phyloP scores from a whole-genome alignment of 2,113 vertebrate genomes.

The Sylvicapra grimmia region DNA sequence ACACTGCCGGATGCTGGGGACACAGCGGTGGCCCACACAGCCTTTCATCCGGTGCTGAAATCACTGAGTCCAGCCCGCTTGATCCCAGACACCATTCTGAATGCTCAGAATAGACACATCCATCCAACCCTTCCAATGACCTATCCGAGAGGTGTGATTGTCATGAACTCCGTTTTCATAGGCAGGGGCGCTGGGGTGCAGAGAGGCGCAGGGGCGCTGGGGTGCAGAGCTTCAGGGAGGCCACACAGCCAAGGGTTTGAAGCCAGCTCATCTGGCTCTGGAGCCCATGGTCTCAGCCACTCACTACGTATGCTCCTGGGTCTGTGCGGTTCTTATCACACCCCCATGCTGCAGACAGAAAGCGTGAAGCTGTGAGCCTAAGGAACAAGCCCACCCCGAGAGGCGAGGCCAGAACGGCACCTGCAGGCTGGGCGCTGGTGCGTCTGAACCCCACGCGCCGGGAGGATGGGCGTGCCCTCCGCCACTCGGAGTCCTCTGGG shows the following conservation, averaged over 20 bases:
- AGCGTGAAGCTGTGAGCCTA: fast-evolving
- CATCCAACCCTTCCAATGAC: background rate
- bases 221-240: background rate
- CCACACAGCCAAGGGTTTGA: background rate
- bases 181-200: background rate
- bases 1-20: no score
- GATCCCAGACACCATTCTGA: fast-evolving
- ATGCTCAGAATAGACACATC: fast-evolving
- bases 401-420: background rate
- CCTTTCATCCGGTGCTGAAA: fast-evolving
- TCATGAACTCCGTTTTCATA: no score
- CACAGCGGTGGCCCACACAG: background rate
- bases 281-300: background rate
- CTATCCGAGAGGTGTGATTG: fast-evolving
- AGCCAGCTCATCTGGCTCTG: background rate
- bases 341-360: background rate
- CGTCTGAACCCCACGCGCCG: background rate
- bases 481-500: fast-evolving
- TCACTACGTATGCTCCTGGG: fast-evolving
- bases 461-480: fast-evolving
- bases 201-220: background rate
- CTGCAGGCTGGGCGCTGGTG: background rate
- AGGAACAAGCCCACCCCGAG: background rate
- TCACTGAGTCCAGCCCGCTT: fast-evolving
- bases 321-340: fast-evolving